Conservation (phyloP, 2,888 invertebrate genomes). For the Drosophila yooni region DNA sequence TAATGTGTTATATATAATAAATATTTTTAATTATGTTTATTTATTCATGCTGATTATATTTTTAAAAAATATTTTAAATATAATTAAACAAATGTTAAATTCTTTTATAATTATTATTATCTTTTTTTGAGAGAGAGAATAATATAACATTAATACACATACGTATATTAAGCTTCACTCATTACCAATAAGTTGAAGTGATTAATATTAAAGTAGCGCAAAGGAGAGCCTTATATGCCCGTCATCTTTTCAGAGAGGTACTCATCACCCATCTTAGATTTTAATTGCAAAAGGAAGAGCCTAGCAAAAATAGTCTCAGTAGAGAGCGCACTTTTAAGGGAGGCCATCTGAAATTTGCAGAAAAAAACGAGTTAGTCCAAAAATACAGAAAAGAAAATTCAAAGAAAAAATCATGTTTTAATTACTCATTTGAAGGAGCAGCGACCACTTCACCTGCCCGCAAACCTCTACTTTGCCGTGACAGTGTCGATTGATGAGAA, state of each 20-base stretch:
- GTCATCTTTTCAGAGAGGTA: not conserved
- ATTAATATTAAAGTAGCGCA: constrained; percentile 22
- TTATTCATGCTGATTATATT: not conserved
- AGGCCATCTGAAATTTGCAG: constrained; percentile 40
- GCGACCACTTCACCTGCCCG: constrained; percentile 5
- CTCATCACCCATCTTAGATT: constrained; percentile 52
- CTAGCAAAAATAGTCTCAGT: constrained; percentile 27
- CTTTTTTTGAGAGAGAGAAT: not conserved
- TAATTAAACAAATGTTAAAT: not conserved
- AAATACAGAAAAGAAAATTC: constrained; percentile 57
- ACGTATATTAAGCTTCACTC: not conserved
- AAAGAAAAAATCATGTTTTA: constrained; percentile 82
- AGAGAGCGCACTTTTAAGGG: constrained; percentile 34
- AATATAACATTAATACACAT: not conserved
- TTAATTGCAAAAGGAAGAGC: constrained; percentile 61
- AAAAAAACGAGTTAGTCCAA: constrained; percentile 49
- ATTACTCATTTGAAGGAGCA: constrained; percentile 78
- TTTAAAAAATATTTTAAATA: not conserved
- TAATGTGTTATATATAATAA: not conserved
- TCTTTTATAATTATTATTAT: not conserved
- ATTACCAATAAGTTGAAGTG: not conserved
- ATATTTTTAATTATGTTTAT: not conserved
- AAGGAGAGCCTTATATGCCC: not conserved
- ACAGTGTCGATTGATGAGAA: constrained; percentile 41
- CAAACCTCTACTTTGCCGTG: constrained; percentile 8